Evolutionary conservation across 2,797 vertebrate species (phyloP).

Genomic region (Molossus alvarezi): DNA sequence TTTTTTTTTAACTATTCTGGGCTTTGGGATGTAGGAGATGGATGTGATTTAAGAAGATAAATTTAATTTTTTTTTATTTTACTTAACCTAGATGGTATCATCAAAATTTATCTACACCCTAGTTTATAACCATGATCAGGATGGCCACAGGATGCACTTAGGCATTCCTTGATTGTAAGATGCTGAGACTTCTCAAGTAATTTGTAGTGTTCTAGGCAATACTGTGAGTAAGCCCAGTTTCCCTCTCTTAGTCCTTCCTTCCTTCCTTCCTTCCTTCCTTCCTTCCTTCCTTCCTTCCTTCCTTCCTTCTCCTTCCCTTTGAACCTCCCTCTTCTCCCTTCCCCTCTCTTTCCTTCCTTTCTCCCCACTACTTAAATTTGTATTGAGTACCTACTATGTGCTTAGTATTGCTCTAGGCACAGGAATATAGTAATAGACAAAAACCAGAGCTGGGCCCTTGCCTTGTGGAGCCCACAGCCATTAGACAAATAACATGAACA

Average conservation of each 20-base stretch:
- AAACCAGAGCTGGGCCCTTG: rapidly evolving
- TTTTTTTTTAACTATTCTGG: background rate
- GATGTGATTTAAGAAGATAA: background rate
- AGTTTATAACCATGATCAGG: background rate
- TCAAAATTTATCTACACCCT: background rate
- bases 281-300: too few relatives aligned
- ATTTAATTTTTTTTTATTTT: background rate
- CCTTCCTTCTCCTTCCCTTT: background rate
- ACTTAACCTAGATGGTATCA: background rate
- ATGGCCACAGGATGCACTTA: background rate
- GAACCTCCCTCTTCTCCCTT: too few relatives aligned
- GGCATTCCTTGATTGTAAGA: background rate
- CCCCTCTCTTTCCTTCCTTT: background rate
- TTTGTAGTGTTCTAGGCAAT: background rate
- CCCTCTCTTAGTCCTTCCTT: too few relatives aligned
- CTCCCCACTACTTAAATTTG: background rate
- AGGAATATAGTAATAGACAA: background rate
- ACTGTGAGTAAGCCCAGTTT: background rate
- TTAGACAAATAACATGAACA: background rate
- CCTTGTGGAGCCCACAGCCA: background rate
- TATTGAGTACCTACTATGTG: background rate
- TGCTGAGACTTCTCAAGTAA: background rate
- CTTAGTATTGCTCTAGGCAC: background rate
- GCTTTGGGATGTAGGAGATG: background rate
- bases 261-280: background rate